Evolutionary conservation across 2,888 invertebrate genomes (phyloP), one percentile per base, ranked within the genome.

Genomic region (Drosophila kuntzei): DNA sequence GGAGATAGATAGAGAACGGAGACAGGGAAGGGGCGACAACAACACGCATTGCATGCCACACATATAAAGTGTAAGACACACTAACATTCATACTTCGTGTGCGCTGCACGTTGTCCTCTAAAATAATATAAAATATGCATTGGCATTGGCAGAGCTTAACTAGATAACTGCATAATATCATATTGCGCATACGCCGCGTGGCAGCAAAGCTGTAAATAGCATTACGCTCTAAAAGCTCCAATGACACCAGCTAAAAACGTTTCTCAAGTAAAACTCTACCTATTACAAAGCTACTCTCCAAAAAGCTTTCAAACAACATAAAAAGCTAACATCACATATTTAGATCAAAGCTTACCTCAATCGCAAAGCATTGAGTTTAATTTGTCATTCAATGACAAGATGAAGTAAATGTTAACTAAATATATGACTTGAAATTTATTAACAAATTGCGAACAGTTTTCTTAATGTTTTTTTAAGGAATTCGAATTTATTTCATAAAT

Each of bases 121-220:
- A 66, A 70, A 71, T 71, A 67, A 67, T 76, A 76, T 76, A 68
- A 80, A 77, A 77, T 80, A 80, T 78, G 80, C 80, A 77, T 73
- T 79, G 77, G 80, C 80, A 77, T 73, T 79, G 77, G 47, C 27
- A 67, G 66, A 57, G 80, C 74, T 80, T 66, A 73, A 68, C 67
- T 65, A 55, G 78, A 73, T 77, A 79, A 67, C 78, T 64, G 71
- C 55, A 73, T 67, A 69, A 57, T 64, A 59, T 64, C 36, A 77
- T 77, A 77, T 64, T 70, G 72, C 59, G 61, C 60, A 80, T 79
- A 79, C 66, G 71, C 63, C 62, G 59, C 18, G 44, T 65, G 43
- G 46, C 51, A 37, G 5, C 39, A 29, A 58, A 54, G 54, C 55
- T 58, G 53, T 70, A 63, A 63, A 62, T 50, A 16, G 37, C 57